A percentile compares a stretch with the other conserved stretches of the same genome.
These are phyloP conservation scores for Dichetophora obliterata DNA, from an alignment of 2,888 invertebrate species.

Conservation along the genomic window DNA sequence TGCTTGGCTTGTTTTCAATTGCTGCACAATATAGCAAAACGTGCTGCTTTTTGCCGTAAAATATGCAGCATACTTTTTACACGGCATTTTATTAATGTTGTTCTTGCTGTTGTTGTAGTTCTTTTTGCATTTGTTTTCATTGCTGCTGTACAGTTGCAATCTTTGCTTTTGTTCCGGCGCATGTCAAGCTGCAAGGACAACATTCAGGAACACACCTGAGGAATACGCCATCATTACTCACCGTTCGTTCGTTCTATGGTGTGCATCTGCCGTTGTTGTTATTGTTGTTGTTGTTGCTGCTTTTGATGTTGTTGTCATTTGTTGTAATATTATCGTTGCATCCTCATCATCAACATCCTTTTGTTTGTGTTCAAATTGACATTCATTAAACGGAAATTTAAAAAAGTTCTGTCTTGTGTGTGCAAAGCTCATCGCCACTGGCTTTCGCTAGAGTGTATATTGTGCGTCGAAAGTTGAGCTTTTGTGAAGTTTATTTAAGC, in stretches of 20 bases:
- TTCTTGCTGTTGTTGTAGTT: background rate
- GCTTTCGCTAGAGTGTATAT: too few relatives aligned
- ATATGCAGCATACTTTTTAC: slow-evolving; percentile 23
- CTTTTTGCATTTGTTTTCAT: background rate
- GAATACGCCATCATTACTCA: slow-evolving; percentile 13
- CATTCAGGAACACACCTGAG: slow-evolving; percentile 33
- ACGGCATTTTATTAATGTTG: background rate
- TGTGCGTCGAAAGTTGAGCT: too few relatives aligned
- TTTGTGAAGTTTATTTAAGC: too few relatives aligned
- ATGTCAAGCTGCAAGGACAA: slow-evolving; percentile 19
- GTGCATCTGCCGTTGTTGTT: background rate
- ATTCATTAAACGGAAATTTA: background rate
- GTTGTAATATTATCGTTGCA: background rate
- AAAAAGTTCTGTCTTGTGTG: background rate
- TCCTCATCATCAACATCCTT: background rate
- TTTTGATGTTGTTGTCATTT: background rate
- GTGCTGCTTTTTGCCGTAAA: slow-evolving; percentile 18
- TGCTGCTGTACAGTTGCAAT: slow-evolving; percentile 3
- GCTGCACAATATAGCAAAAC: background rate
- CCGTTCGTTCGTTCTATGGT: background rate
- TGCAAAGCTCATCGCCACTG: too few relatives aligned
- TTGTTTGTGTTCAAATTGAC: background rate
- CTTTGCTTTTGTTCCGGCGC: slow-evolving; percentile 13
- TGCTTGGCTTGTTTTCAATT: slow-evolving; percentile 7
- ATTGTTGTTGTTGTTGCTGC: background rate